Base-by-base conservation (phyloP, 2,888 invertebrate genomes). In the Caenorhabditis japonica region DNA sequence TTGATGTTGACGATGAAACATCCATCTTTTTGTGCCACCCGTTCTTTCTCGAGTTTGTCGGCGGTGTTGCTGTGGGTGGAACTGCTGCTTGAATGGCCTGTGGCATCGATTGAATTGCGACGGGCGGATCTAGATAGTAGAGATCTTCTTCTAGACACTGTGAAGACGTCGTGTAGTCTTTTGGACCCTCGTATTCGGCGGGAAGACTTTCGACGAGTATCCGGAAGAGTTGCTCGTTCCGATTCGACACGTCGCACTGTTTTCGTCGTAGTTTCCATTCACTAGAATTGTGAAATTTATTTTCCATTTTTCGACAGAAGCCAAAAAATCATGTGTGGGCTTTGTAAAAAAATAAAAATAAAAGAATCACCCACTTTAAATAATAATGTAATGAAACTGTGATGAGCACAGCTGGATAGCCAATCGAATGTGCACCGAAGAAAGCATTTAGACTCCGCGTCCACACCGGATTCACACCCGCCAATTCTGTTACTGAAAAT, bases 371-470 rank as follows among this genome's bases (percentile, higher is more conserved):
- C 69, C 49, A 82, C 80, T 73, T 76, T n/a, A 79, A 73, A 47
- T 77, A 79, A 47, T 79, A 79, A 27, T 72, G 73, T 17, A 80
- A 41, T 21, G 71, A 75, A 62, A 79, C 70, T 38, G 78, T 75
- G 88, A 97, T 91, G 83, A 96, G 94, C 56, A 96, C 94, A 82
- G 94, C 94, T 69, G 96, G 96, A 91, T 94, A 97, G 79, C 94
- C 93, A 89, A 94, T 93, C 89, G 93, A 93, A 89, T 80, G 91
- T 89, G 71, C 81, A 53, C 88, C 83, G 52, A 86, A 84, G 38
- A 82, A 76, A 23, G 62, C 74, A 49, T 82, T 82, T 17, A 82
- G 36, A 39, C 60, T 71, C 21, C 66, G 55, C 4, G 80, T 78
- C 43, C 79, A 46, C 27, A 58, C 56, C 12, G 66, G 55, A 13